Conservation (phyloP, 2,888 invertebrate species). For the Sabellastarte sp. region DNA sequence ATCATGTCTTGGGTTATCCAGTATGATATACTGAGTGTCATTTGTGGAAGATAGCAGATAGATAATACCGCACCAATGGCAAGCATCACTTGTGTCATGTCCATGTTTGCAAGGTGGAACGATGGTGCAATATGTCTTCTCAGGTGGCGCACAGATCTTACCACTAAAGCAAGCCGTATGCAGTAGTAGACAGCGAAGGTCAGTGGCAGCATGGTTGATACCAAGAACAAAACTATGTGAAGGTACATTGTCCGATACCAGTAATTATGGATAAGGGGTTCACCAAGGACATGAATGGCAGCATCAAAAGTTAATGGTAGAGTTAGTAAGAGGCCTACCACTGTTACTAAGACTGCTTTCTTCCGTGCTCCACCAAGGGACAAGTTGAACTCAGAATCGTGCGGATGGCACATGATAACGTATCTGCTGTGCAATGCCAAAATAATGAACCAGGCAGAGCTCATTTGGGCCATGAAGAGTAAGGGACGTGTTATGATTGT, state of each 20-base stretch:
- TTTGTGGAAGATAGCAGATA: slow-evolving; percentile 18
- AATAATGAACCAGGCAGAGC: slow-evolving; percentile 21
- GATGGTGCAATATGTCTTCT: slow-evolving; percentile 8
- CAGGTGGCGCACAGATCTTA: slow-evolving; percentile 9
- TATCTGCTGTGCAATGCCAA: slow-evolving; percentile 10
- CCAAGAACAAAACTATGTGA: slow-evolving; percentile 10
- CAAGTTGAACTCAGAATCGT: slow-evolving; percentile 2
- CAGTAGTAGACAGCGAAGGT: slow-evolving; percentile 5
- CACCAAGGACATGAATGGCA: slow-evolving; percentile 3
- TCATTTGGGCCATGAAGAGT: slow-evolving; percentile 17
- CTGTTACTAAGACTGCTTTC: slow-evolving; percentile 8
- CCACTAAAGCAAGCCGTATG: slow-evolving; percentile 4
- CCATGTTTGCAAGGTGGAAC: slow-evolving; percentile 10
- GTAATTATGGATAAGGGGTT: slow-evolving; percentile 11
- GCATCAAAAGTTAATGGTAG: slow-evolving; percentile 20
- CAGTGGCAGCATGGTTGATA: slow-evolving; percentile 12
- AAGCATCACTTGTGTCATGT: slow-evolving; percentile 22
- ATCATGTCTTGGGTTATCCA: slow-evolving; percentile 8
- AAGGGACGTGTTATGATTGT: slow-evolving; percentile 18
- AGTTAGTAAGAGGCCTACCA: slow-evolving; percentile 12
- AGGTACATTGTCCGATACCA: slow-evolving; percentile 17
- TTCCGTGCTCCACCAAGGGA: slow-evolving; percentile 10
- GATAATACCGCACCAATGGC: slow-evolving; percentile 12
- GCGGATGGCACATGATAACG: slow-evolving; percentile 13
- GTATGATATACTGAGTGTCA: slow-evolving; percentile 2